Percentiles rank a stretch among this genome's conserved stretches.
Conservation (phyloP, 2,113 vertebrate genomes). For the Dasyprocta punctata region DNA sequence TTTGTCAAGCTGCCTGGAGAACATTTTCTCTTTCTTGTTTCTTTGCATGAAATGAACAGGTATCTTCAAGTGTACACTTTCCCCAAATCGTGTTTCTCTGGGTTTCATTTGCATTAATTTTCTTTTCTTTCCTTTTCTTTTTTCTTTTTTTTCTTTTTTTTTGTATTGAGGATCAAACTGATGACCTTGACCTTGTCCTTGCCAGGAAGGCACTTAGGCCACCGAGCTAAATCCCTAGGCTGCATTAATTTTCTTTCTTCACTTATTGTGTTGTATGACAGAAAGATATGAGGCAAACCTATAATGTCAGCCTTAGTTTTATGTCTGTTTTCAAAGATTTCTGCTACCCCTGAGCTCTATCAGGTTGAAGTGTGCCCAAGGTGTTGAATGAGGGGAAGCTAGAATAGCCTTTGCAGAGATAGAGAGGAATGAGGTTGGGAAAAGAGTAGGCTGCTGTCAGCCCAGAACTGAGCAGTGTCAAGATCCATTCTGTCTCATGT, state of each 20-base stretch:
- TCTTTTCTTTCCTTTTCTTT: no score
- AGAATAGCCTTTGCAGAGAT: background rate
- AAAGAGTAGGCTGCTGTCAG: no score
- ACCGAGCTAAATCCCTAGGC: no score
- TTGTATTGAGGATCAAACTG: no score
- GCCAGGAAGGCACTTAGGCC: no score
- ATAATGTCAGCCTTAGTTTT: background rate
- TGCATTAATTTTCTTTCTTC: background rate
- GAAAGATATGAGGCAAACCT: background rate
- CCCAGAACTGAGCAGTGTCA: background rate
- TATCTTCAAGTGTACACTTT: background rate
- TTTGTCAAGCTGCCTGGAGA: background rate
- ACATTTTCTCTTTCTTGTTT: background rate
- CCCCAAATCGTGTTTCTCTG: background rate
- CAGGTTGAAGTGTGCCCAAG: background rate
- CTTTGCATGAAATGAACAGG: background rate
- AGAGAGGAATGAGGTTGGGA: background rate
- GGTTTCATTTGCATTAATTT: background rate
- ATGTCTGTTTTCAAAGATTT: background rate
- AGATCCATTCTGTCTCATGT: background rate
- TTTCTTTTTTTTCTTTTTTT: no score
- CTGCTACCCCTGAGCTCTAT: background rate
- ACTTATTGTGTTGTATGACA: background rate
- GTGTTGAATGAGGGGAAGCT: background rate
- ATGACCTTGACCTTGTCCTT: no score